Evolutionary conservation across 2,888 invertebrate genomes (phyloP), one percentile per base, ranked within the genome.

Genomic region (Lithophane leautieri): DNA sequence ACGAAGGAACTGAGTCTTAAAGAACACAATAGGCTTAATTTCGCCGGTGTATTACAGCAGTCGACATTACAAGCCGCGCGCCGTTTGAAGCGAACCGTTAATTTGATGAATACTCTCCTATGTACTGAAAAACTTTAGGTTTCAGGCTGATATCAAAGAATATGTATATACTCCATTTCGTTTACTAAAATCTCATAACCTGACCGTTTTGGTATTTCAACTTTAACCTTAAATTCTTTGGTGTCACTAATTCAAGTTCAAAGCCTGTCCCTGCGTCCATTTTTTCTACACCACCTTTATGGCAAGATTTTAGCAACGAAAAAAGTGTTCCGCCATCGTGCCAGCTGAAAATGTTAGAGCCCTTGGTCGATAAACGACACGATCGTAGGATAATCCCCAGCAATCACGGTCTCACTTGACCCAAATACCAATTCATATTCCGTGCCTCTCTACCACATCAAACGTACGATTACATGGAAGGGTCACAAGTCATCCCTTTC

Each of bases 371-470:
- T 76, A 85, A 70, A 74, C 78, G 77, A 65, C 79, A 71, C 79
- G 81, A 78, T 75, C 71, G 66, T 60, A 73, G 79, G 87, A 84
- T 86, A 86, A 84, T 84, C 87, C 82, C 25, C 40, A 73, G 75
- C 85, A 83, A 84, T 86, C 83, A 78, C 78, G 71, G 76, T 76
- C 73, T 70, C 81, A 81, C 86, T 84, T 84, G 87, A 86, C 86
- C 87, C 81, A 85, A 82, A 87, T 85, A 80, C 81, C 85, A 78
- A 84, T 84, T 86, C 82, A 86, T 86, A 81, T 79, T 71, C 79
- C 71, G 75, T 79, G 54, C 79, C 77, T 69, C 74, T 65, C 71
- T 60, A 52, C 71, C 85, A 75, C 83, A 82, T 73, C 78, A 82
- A 73, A 78, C 66, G 69, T 81, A 71, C 66, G 72, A 50, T 60